Evolutionary conservation across 2,113 vertebrate species (phyloP).

Genomic region (Pseudolaguvia tuberculata): DNA sequence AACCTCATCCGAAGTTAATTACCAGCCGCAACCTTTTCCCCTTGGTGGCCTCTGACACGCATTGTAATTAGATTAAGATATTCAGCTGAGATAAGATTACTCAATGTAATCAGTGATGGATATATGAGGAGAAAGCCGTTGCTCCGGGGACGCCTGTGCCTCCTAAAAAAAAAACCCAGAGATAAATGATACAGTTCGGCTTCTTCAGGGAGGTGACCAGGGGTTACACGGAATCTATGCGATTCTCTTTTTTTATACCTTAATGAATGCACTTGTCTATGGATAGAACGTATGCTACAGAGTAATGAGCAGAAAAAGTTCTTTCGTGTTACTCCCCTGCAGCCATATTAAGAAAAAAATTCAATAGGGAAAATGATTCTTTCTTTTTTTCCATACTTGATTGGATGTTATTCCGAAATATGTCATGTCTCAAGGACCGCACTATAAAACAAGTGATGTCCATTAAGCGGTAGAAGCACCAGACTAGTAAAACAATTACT

Average conservation of each 20-base stretch:
- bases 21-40: slow-evolving; percentile 31
- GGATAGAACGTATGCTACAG: too few species aligned
- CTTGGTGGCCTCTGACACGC: slow-evolving; percentile 37
- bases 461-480: neutral
- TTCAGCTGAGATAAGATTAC: slow-evolving; percentile 41
- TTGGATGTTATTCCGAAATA: too few species aligned
- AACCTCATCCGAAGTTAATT: slow-evolving; percentile 42
- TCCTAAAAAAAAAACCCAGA: slow-evolving; percentile 15
- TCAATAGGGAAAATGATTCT: too few species aligned
- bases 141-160: slow-evolving; percentile 20
- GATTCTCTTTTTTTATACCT: neutral
- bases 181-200: neutral
- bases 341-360: too few species aligned
- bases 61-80: slow-evolving; percentile 46
- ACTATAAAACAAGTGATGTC: too few species aligned
- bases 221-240: slow-evolving; percentile 2
- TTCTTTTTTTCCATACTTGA: too few species aligned
- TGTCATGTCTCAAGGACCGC: too few species aligned
- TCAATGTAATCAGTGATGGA: slow-evolving; percentile 41
- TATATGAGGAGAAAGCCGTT: slow-evolving; percentile 38
- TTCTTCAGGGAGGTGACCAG: slow-evolving; percentile 8
- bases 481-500: neutral
- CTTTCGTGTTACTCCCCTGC: too few species aligned
- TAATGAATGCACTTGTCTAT: too few species aligned
- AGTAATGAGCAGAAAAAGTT: neutral